Percentiles rank a stretch among this genome's conserved stretches.
Conservation (phyloP, 2,797 vertebrate genomes). For the Pseudochaenichthys georgianus region DNA sequence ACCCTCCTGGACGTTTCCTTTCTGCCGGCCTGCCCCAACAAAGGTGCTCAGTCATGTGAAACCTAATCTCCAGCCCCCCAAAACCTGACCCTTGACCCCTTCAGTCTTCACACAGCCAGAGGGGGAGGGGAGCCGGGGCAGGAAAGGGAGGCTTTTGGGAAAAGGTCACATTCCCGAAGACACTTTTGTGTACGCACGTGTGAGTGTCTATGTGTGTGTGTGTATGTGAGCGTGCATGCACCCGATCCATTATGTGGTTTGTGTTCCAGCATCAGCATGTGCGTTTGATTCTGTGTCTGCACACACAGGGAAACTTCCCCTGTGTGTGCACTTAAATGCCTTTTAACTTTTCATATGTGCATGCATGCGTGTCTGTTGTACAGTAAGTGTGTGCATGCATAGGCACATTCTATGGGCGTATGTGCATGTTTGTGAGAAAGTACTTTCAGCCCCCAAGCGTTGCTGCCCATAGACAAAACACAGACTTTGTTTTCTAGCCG, state of each 20-base stretch:
- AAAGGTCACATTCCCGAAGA: constrained; percentile 86
- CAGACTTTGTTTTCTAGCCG: constrained; percentile 86
- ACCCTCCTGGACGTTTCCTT: constrained; percentile 87
- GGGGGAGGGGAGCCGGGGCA: constrained; percentile 82
- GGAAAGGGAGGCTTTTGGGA: constrained; percentile 85
- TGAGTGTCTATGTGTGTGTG: constrained; percentile 48
- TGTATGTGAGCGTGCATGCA: constrained; percentile 44
- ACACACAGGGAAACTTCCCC: constrained; percentile 45
- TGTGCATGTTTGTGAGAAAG: constrained; percentile 74
- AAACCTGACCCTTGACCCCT: constrained; percentile 86
- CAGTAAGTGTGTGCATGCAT: constrained; percentile 34
- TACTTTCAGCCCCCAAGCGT: constrained; percentile 84
- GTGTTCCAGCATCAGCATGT: constrained; percentile 69
- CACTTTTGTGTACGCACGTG: constrained; percentile 76
- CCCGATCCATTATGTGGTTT: constrained; percentile 74
- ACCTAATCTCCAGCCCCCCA: constrained; percentile 87
- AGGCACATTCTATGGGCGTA: constrained; percentile 22
- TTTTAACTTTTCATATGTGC: constrained; percentile 63
- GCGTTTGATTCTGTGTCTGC: constrained; percentile 68
- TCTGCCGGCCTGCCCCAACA: constrained; percentile 84
- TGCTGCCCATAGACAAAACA: constrained; percentile 91
- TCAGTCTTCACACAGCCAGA: constrained; percentile 85
- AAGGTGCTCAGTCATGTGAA: constrained; percentile 90
- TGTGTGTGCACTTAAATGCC: constrained; percentile 51
- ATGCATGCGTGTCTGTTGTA: constrained; percentile 37